Evolutionary conservation across 2,888 invertebrate genomes (phyloP).

Genomic region (Anthrax anthrax): DNA sequence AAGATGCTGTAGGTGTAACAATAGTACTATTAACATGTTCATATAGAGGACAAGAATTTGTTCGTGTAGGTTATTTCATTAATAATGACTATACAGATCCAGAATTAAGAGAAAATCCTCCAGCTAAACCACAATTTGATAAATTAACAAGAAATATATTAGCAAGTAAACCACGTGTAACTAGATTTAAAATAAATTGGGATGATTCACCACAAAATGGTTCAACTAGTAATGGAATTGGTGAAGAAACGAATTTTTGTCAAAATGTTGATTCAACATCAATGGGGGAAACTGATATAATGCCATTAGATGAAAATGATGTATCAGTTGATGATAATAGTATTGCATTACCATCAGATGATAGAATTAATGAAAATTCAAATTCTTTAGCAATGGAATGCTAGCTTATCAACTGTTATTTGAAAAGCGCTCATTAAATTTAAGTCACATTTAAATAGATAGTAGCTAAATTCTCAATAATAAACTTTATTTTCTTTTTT

Average conservation of each 20-base stretch:
- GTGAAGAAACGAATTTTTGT: constrained; percentile 13
- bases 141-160: constrained; percentile 55
- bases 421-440: not conserved
- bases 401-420: constrained; percentile 17
- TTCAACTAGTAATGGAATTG: constrained; percentile 20
- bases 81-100: constrained; percentile 93
- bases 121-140: constrained; percentile 81
- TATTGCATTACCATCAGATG: constrained; percentile 26
- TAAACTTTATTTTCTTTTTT: too few relatives aligned
- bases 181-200: constrained; percentile 96
- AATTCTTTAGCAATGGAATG: constrained; percentile 36
- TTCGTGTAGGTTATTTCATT: constrained; percentile 95
- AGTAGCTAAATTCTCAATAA: not conserved
- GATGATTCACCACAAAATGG: constrained; percentile 49
- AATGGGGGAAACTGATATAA: constrained; percentile 2
- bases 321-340: constrained; percentile 28
- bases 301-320: not conserved
- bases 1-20: constrained; percentile 95
- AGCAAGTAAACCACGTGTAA: constrained; percentile 85
- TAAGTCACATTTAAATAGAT: not conserved
- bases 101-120: constrained; percentile 87
- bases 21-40: constrained; percentile 92
- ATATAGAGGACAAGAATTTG: constrained; percentile 86
- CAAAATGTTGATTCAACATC: constrained; percentile 15
- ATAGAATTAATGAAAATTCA: constrained; percentile 33